Base-by-base conservation (phyloP, 2,113 vertebrate species). In the Daphoenositta chrysoptera region DNA sequence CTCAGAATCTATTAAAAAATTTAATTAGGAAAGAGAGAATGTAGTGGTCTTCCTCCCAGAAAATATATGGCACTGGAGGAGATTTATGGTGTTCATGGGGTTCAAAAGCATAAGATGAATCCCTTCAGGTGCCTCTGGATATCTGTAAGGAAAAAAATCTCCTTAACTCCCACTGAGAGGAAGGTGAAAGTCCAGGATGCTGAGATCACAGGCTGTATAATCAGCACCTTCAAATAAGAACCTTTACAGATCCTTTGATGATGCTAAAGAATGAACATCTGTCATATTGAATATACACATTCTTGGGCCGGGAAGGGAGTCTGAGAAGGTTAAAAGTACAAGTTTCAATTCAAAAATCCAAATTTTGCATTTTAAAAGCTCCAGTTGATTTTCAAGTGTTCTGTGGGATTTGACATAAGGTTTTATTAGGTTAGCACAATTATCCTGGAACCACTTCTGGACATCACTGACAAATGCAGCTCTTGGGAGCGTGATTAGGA, bases 401-500 rank as follows among this genome's bases (percentile, higher is more conserved):
- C 76, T 82, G 35, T 78, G 72, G 44, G 79, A 45, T 87, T 60
- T 90, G 64, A 45, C 51, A 35, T 39, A 58, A 0, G 3, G 37
- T 78, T 60, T 92, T 94, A 83, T 92, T 92, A 93, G 86, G 69
- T 53, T 89, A 65, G 64, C 40, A 64, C 61, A 84, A 92, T 96
- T 94, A 90, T 72, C 28, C 68, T 81, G 75, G 87, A 90, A 71
- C 75, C 72, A 68, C 90, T 96, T 78, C 68, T 0, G 18, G 65
- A 42, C 80, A 84, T 61, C 16, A 0, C 51, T 82, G 88, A 69
- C 51, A 84, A 89, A 90, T 57, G 37, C 3, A 1, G 50, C 71
- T 83, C 76, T 81, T 86, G 60, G 71, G 69, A 93, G 10, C 40
- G 45, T 82, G 83, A 94, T 87, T 84, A 57, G 13, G 26, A 75